Evolutionary conservation across 2,113 vertebrate species (phyloP).

Genomic region (Alouatta palliata): DNA sequence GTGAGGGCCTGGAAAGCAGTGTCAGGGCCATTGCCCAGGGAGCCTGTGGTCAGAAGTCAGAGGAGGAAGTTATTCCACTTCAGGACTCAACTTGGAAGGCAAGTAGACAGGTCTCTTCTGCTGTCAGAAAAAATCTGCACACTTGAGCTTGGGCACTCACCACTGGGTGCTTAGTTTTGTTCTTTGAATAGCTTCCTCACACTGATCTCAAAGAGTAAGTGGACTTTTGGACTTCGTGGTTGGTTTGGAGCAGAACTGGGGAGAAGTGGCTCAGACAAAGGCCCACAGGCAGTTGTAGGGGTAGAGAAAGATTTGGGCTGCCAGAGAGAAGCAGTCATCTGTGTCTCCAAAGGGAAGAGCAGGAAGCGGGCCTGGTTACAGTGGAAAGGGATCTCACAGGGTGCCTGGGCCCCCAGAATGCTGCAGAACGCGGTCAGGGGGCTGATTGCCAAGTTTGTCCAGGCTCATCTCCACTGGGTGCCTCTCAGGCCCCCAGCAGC

Average conservation of each 20-base stretch:
- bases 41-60: not conserved
- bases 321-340: fast-evolving
- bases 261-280: not conserved
- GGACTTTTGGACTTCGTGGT: no score
- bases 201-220: not conserved
- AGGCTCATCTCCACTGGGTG: not conserved
- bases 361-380: not conserved
- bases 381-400: not conserved
- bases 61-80: not conserved
- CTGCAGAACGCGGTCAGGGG: no score
- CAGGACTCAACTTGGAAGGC: not conserved
- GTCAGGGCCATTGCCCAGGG: not conserved
- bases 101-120: not conserved
- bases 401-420: not conserved
- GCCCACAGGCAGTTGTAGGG: not conserved
- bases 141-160: not conserved
- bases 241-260: not conserved
- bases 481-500: not conserved
- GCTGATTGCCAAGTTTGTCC: fast-evolving
- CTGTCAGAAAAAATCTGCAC: not conserved
- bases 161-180: not conserved
- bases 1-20: not conserved
- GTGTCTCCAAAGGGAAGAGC: not conserved
- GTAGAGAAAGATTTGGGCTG: not conserved
- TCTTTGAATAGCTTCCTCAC: not conserved